These are phyloP conservation scores for Metellina segmentata DNA, from an alignment of 2,888 invertebrate genomes.

Conservation along the genomic window DNA sequence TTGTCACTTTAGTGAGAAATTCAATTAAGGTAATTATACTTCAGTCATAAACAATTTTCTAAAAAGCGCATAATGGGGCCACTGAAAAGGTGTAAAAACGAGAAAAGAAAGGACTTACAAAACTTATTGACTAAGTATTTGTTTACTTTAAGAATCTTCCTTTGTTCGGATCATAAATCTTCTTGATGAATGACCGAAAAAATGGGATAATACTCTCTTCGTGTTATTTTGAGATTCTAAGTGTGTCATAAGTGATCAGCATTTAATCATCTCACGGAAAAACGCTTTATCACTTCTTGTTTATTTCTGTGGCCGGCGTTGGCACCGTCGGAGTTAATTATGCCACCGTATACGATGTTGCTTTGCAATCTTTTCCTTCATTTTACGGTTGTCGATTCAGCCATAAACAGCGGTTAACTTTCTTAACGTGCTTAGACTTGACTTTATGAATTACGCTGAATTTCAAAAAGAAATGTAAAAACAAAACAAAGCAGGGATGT, in stretches of 20 bases:
- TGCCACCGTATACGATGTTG: no score
- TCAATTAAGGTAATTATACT: neutral
- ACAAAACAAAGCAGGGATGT: no score
- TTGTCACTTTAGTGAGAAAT: no score
- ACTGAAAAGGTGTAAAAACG: no score
- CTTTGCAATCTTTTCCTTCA: no score
- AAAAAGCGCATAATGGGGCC: neutral
- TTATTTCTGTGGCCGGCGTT: neutral
- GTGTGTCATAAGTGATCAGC: slow-evolving; percentile 3
- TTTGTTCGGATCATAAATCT: neutral
- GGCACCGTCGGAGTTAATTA: no score
- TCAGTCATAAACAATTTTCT: neutral
- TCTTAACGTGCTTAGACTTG: no score
- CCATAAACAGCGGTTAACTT: no score
- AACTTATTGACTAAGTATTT: slow-evolving; percentile 5
- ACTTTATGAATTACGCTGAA: no score
- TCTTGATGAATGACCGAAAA: neutral
- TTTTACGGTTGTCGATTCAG: no score
- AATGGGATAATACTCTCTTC: neutral
- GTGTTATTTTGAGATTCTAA: neutral
- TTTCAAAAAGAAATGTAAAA: no score
- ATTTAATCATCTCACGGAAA: slow-evolving; percentile 39
- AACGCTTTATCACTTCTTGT: slow-evolving; percentile 14
- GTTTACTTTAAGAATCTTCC: neutral
- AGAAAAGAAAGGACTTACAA: neutral